Evolutionary conservation across 1,140 invertebrate genomes (phyloP), one percentile per base, ranked within the genome.

Genomic region (Odontomachus brunneus): DNA sequence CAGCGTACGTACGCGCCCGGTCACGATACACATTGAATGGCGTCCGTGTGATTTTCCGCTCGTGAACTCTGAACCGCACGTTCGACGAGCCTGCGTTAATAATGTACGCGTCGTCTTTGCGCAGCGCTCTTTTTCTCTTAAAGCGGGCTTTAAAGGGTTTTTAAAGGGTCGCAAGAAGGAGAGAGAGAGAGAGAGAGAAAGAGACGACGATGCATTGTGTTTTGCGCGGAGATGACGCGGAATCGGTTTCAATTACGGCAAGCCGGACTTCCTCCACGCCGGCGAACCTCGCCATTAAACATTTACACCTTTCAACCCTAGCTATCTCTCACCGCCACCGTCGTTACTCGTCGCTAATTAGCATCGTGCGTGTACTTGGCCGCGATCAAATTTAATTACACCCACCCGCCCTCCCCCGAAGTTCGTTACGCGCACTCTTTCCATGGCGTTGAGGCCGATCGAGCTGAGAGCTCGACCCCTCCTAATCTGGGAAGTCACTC

Each of bases 401-500:
- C n/a, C 44, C 57, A 5, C 29, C 38, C 9, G 4, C 38, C 9
- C 9, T 44, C 38, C 3, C 0, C 38, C 55, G 9, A 62, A 82
- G 59, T 82, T 62, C 19, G 71, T 75, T 62, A 62, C 26, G 26
- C 26, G 26, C 44, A 44, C 67, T 74, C 78, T 83, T 83, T 78
- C 49, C 78, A 73, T 24, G n/a, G 38, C 14, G 53, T 14, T 9
- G 51, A 4, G 14, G n/a, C n/a, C 67, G 78, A 83, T 78, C 80
- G 72, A n/a, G n/a, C n/a, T n/a, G n/a, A n/a, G 24, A 29, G 69
- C 48, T 48, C 73, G 65, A 7, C 38, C 88, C 88, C 88, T 87
- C 65, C 82, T 89, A 89, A 89, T 89, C 88, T 75, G 78, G 57
- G 82, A 89, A 91, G 90, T 90, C 90, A 90, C 87, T 83, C 88